These are phyloP conservation scores for Gyrodactylus bullatarudis DNA, from an alignment of 1,140 invertebrate species.

Conservation along the genomic window DNA sequence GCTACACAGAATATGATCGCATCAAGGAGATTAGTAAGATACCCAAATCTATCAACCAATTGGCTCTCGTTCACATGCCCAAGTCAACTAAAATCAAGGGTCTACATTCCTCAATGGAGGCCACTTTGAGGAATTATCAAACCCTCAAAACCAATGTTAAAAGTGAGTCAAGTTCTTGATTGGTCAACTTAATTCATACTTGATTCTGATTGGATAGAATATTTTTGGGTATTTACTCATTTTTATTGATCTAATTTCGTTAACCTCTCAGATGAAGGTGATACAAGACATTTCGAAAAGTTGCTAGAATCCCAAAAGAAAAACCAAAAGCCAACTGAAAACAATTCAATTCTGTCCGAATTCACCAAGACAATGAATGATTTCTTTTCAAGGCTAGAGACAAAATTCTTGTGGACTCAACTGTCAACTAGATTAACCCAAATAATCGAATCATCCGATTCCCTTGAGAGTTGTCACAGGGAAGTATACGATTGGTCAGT, in stretches of 20 bases:
- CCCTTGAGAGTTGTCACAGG: neutral
- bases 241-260: too few species aligned
- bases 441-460: neutral
- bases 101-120: neutral
- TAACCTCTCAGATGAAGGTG: too few species aligned
- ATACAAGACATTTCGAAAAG: neutral
- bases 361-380: neutral
- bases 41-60: neutral
- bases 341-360: neutral
- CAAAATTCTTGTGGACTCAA: neutral
- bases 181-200: too few species aligned
- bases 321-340: neutral
- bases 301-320: neutral
- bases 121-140: neutral
- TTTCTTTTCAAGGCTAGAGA: neutral
- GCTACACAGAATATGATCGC: neutral
- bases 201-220: too few species aligned
- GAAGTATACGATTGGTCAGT: neutral
- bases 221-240: too few species aligned
- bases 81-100: neutral
- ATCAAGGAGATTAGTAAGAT: neutral
- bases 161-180: neutral
- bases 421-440: neutral
- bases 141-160: neutral
- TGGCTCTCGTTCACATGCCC: neutral